Evolutionary conservation across 2,113 vertebrate species (phyloP).

Genomic region (Ammodramus savannarum): DNA sequence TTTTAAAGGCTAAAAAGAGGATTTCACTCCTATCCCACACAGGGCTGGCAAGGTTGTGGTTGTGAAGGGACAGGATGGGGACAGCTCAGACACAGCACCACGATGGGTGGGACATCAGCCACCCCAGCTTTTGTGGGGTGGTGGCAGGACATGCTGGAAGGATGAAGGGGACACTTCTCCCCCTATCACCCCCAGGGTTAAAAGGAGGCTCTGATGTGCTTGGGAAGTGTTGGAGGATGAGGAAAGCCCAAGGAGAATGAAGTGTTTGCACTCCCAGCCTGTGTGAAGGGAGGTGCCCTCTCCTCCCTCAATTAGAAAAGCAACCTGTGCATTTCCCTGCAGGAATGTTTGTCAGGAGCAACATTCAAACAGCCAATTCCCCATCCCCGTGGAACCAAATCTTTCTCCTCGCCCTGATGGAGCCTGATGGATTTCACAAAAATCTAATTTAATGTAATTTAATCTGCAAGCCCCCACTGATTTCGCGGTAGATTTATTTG

Average conservation of each 20-base stretch:
- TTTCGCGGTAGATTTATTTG: constrained; percentile 27
- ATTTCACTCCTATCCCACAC: neutral
- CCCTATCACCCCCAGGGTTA: neutral
- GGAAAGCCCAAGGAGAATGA: neutral
- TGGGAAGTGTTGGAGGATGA: neutral
- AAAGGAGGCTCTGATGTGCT: neutral
- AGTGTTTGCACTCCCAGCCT: neutral
- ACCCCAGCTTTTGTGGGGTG: constrained; percentile 36
- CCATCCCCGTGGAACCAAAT: neutral
- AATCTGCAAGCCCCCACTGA: constrained; percentile 10
- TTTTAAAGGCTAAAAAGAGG: neutral
- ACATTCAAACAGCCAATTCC: neutral
- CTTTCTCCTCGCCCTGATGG: neutral
- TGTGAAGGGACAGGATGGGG: neutral
- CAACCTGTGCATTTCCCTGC: neutral
- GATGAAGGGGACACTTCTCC: neutral
- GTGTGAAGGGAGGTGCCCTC: neutral
- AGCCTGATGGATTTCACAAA: constrained; percentile 12
- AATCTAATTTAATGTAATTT: constrained; percentile 37
- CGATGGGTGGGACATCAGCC: neutral
- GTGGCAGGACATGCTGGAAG: constrained; percentile 11
- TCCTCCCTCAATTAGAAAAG: neutral
- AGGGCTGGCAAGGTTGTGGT: neutral
- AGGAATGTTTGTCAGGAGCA: neutral
- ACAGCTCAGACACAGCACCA: neutral